Conservation (phyloP, 2,797 vertebrate species). For the Vespertilio murinus region DNA sequence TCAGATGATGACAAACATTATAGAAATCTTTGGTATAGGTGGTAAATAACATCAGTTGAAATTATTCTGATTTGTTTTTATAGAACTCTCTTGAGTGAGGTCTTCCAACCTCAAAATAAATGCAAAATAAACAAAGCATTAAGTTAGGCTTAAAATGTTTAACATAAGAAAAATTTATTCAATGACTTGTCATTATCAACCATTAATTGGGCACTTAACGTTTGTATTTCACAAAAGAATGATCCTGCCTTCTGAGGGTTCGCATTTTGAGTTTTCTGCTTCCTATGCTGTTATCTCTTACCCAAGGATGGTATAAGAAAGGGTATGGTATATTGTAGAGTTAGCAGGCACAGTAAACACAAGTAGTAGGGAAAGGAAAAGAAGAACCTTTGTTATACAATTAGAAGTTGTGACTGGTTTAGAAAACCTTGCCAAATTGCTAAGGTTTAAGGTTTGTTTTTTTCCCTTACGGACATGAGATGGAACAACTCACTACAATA, state of each 20-base stretch:
- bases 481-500: neutral
- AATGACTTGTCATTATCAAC: neutral
- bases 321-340: neutral
- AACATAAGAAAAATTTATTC: neutral
- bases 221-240: neutral
- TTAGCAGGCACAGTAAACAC: neutral
- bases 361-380: neutral
- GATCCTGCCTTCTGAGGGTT: neutral
- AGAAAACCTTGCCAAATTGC: neutral
- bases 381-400: neutral
- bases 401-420: neutral
- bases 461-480: neutral
- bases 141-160: neutral
- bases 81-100: neutral
- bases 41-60: neutral
- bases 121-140: conserved; percentile 15
- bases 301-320: neutral
- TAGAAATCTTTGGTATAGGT: neutral
- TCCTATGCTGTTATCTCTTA: neutral
- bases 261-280: neutral
- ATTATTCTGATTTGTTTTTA: conserved; percentile 46
- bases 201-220: neutral
- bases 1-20: conserved; percentile 30
- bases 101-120: no score
- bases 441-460: neutral